phyloP scores from a whole-genome alignment of 2,113 vertebrate species.

The Oncorhynchus mykiss region DNA sequence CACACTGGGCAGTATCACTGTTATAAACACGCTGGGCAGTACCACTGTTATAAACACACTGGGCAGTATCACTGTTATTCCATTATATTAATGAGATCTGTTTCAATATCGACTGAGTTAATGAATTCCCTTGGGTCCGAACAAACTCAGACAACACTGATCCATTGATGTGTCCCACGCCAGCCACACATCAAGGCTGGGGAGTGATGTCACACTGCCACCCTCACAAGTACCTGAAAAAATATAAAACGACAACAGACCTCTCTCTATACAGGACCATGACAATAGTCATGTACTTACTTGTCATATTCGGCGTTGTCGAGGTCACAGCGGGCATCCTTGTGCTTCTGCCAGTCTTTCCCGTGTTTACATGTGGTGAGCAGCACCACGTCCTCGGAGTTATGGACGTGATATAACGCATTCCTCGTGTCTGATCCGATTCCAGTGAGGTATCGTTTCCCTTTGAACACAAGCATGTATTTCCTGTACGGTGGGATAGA shows the following conservation, averaged over 20 bases:
- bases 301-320: constrained; percentile 97
- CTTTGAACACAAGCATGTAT: constrained; percentile 99
- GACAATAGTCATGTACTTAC: constrained; percentile 75
- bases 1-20: no score
- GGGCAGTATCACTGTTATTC: background rate
- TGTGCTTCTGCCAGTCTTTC: constrained; percentile 99
- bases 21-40: no score
- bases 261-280: no score
- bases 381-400: constrained; percentile 94
- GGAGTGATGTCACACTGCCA: no score
- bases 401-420: constrained; percentile 97
- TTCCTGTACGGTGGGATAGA: constrained; percentile 95
- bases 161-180: no score
- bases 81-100: background rate
- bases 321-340: constrained; percentile 93
- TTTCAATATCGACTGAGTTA: background rate
- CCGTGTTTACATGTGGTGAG: constrained; percentile 98
- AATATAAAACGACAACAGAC: no score
- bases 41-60: no score
- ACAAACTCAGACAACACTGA: no score
- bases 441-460: constrained; percentile 97
- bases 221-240: no score
- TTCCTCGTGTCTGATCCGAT: constrained; percentile 99
- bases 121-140: background rate
- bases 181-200: no score